phyloP scores from a whole-genome alignment of 2,888 invertebrate genomes.

The Apodemia mormo region DNA sequence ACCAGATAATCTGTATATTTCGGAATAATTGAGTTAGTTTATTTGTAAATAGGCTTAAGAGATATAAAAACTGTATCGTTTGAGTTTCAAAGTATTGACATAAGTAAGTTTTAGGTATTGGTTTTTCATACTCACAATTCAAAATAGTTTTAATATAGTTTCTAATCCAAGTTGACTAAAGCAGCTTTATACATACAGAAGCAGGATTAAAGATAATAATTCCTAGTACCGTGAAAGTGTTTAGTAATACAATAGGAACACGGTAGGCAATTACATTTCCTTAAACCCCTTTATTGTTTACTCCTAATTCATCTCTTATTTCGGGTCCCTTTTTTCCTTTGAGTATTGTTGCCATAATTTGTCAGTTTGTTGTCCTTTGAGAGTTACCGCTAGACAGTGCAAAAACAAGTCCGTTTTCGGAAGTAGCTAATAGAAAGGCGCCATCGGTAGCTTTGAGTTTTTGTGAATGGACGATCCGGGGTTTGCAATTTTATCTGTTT shows the following conservation, averaged over 20 bases:
- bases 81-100: no score
- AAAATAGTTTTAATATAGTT: no score
- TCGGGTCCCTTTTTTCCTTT: conserved; percentile 46
- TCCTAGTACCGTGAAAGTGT: not conserved
- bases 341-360: conserved; percentile 69
- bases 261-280: conserved; percentile 16
- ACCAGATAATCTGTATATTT: no score
- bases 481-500: not conserved
- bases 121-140: no score
- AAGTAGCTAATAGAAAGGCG: conserved; percentile 78
- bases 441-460: conserved; percentile 69
- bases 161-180: no score
- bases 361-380: conserved; percentile 74
- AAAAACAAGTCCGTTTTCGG: conserved; percentile 71
- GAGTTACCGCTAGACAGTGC: conserved; percentile 57
- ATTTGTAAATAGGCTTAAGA: no score
- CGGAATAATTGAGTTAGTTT: no score
- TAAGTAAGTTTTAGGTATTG: no score
- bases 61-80: no score
- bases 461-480: conserved; percentile 15
- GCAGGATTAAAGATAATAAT: not conserved
- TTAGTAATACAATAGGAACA: not conserved
- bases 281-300: conserved; percentile 28
- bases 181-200: no score
- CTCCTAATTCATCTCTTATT: conserved; percentile 47